phyloP scores from a whole-genome alignment of 2,888 invertebrate genomes.

The Danaus chrysippus region DNA sequence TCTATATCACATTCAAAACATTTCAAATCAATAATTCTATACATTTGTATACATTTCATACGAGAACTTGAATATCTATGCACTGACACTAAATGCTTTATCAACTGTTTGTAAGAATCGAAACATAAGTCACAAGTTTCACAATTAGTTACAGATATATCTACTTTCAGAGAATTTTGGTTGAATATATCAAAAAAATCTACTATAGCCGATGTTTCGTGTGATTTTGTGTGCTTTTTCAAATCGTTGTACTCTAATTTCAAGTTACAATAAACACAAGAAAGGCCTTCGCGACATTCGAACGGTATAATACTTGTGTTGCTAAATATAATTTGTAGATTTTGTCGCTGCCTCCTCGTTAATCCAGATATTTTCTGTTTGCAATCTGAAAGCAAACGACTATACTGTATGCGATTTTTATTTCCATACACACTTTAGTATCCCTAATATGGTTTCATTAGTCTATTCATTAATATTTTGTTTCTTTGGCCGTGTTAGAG shows the following conservation, averaged over 20 bases:
- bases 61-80: conserved; percentile 23
- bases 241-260: conserved; percentile 33
- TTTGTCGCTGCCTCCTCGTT: conserved; percentile 37
- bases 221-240: conserved; percentile 39
- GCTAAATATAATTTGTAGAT: conserved; percentile 39
- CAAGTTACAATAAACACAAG: conserved; percentile 39
- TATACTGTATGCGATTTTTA: conserved; percentile 30
- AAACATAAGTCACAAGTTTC: conserved; percentile 35
- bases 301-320: conserved; percentile 41
- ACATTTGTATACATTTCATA: conserved; percentile 13
- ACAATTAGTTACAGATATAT: conserved; percentile 37
- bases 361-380: conserved; percentile 34
- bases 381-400: conserved; percentile 44
- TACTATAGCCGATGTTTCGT: conserved; percentile 28
- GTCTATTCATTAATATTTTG: too few relatives aligned
- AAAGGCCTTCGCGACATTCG: conserved; percentile 35
- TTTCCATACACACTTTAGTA: conserved; percentile 3
- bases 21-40: conserved; percentile 30
- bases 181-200: conserved; percentile 15
- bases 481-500: not conserved
- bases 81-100: conserved; percentile 30
- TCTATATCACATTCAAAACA: conserved; percentile 33
- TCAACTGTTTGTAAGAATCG: conserved; percentile 28
- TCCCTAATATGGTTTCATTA: not conserved
- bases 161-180: conserved; percentile 33